Percentiles rank a stretch among this genome's conserved stretches.
Conservation (phyloP, 2,113 vertebrate species). For the Edolisoma coerulescens region DNA sequence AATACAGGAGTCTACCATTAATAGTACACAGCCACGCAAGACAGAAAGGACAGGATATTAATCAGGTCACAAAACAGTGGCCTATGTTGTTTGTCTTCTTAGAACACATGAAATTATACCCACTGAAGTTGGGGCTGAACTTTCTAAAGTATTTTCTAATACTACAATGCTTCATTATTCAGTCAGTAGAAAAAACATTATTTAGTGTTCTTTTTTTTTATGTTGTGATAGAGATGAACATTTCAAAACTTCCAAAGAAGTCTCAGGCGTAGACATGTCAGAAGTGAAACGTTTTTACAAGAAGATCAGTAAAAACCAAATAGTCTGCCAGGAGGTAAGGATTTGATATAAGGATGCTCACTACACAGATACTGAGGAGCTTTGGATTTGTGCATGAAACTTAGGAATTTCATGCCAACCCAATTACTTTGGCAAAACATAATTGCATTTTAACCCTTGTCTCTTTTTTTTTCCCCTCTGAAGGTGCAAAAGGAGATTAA, state of each 20-base stretch:
- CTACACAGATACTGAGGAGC: background rate
- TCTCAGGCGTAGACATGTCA: slow-evolving; percentile 27
- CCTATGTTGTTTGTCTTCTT: background rate
- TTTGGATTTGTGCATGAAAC: background rate
- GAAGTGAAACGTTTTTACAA: slow-evolving; percentile 9
- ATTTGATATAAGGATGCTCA: background rate
- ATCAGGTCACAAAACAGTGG: background rate
- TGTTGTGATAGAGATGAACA: slow-evolving; percentile 21
- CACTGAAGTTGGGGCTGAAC: background rate
- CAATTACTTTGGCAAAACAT: background rate
- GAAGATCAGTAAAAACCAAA: background rate
- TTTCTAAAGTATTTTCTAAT: background rate
- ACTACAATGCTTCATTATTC: background rate
- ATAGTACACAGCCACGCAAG: background rate
- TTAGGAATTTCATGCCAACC: background rate
- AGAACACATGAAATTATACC: background rate
- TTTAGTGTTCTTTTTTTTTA: background rate
- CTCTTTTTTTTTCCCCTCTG: background rate
- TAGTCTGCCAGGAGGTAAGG: slow-evolving; percentile 22
- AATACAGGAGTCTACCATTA: background rate
- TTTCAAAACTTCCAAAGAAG: slow-evolving; percentile 46
- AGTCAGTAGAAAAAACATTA: background rate
- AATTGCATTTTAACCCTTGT: background rate
- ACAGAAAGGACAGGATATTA: background rate
- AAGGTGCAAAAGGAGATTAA: slow-evolving; percentile 27